These are phyloP conservation scores for Chionoecetes opilio DNA, from an alignment of 1,140 invertebrate genomes.

Conservation along the genomic window DNA sequence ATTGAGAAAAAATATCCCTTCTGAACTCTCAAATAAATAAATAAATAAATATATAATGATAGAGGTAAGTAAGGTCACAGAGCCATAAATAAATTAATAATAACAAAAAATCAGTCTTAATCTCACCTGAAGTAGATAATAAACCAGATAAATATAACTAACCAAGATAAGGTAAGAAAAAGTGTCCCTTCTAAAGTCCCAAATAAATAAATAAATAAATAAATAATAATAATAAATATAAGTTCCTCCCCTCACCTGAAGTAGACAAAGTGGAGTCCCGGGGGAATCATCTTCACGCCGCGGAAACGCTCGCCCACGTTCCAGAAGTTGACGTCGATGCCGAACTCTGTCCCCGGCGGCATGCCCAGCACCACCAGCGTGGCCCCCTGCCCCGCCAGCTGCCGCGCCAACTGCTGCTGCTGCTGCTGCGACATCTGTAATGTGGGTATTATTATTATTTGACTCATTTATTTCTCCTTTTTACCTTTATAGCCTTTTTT, in stretches of 20 bases:
- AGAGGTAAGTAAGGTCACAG: too few relatives aligned
- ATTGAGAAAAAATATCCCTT: too few relatives aligned
- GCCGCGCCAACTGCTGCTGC: conserved; percentile 90
- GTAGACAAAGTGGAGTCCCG: conserved; percentile 97
- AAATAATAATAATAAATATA: conserved; percentile 31
- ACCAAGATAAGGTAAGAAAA: conserved; percentile 65
- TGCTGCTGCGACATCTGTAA: conserved; percentile 82
- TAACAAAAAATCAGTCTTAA: too few relatives aligned
- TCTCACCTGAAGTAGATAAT: too few relatives aligned
- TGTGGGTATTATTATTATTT: too few relatives aligned
- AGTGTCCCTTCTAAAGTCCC: too few relatives aligned
- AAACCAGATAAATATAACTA: too few relatives aligned
- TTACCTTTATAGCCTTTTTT: too few relatives aligned
- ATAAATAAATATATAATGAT: too few relatives aligned
- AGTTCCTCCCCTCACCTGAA: conserved; percentile 91
- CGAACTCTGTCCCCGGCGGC: conserved; percentile 95
- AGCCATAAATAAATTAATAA: too few relatives aligned
- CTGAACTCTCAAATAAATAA: background rate
- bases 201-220: conserved; percentile 8
- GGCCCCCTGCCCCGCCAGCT: conserved; percentile 92
- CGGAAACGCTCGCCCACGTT: conserved; percentile 95
- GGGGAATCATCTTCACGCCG: conserved; percentile 99
- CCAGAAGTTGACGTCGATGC: conserved; percentile 98
- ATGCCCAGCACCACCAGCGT: conserved; percentile 93
- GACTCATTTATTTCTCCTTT: too few relatives aligned